Conservation (phyloP, 2,113 vertebrate species). For the Bungarus multicinctus region DNA sequence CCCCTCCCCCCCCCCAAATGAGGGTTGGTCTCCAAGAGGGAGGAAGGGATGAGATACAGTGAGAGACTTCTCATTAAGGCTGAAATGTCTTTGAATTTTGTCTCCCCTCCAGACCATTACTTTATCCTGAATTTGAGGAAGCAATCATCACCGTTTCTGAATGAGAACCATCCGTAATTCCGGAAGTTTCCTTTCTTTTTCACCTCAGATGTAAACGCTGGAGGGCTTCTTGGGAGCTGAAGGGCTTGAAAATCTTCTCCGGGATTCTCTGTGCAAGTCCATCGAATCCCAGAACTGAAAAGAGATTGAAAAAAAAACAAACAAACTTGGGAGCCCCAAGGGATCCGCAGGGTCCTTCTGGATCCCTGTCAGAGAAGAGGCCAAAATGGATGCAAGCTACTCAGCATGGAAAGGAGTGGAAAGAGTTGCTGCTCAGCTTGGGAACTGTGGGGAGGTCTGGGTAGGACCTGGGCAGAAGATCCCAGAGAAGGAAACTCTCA, state of each 20-base stretch:
- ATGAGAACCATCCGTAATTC: not conserved
- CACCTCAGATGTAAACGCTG: not conserved
- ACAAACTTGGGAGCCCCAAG: not conserved
- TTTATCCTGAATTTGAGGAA: not conserved
- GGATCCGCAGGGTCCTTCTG: not conserved
- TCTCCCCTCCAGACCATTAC: not conserved
- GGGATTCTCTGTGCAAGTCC: not conserved
- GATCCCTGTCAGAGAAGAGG: not conserved
- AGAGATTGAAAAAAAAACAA: not conserved
- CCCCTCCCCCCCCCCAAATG: not conserved
- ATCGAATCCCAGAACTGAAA: not conserved
- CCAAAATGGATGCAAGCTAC: not conserved
- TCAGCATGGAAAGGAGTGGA: not conserved
- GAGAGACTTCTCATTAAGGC: not conserved
- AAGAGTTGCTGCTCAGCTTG: not conserved
- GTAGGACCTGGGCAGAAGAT: not conserved
- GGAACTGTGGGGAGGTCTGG: not conserved
- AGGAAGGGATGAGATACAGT: not conserved
- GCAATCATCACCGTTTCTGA: not conserved
- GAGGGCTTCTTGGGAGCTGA: not conserved
- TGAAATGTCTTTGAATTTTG: not conserved
- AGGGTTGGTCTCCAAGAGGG: not conserved
- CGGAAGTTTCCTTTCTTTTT: not conserved
- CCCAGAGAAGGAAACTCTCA: not conserved
- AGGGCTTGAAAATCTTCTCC: not conserved